Percentiles rank a stretch among this genome's conserved stretches.
phyloP scores from a whole-genome alignment of 2,888 invertebrate species.

The Aphodius granarius region DNA sequence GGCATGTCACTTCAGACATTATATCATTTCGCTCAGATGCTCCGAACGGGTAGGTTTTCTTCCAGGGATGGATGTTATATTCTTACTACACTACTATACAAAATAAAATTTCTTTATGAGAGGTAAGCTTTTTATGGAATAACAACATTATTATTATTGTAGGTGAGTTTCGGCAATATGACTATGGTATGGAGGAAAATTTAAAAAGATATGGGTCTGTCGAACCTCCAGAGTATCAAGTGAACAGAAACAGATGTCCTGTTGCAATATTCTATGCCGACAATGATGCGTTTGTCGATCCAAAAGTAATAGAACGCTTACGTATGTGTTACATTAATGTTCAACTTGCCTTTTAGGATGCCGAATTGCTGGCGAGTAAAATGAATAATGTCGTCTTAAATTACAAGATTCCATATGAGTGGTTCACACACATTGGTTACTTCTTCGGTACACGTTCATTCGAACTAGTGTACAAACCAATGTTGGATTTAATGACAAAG shows the following conservation, averaged over 20 bases:
- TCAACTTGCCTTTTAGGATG: not conserved
- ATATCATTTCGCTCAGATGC: slow-evolving; percentile 33
- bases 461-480: not conserved
- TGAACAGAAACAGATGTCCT: slow-evolving; percentile 57
- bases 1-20: slow-evolving; percentile 33
- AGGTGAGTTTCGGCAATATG: slow-evolving; percentile 49
- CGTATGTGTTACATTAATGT: not conserved
- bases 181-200: slow-evolving; percentile 54
- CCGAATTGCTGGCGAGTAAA: not conserved
- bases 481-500: not conserved
- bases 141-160: not conserved
- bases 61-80: too few relatives aligned
- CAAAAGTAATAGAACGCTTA: not conserved
- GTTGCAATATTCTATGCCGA: slow-evolving; percentile 27
- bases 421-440: not conserved
- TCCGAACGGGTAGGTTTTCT: not conserved
- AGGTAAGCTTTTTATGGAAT: too few relatives aligned
- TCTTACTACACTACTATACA: too few relatives aligned
- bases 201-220: slow-evolving; percentile 54
- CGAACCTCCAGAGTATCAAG: slow-evolving; percentile 59
- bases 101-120: too few relatives aligned
- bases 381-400: not conserved
- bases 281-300: not conserved
- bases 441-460: not conserved
- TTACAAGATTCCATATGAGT: not conserved